These are phyloP conservation scores for Eilema caniola DNA, from an alignment of 2,888 invertebrate genomes.

Conservation along the genomic window DNA sequence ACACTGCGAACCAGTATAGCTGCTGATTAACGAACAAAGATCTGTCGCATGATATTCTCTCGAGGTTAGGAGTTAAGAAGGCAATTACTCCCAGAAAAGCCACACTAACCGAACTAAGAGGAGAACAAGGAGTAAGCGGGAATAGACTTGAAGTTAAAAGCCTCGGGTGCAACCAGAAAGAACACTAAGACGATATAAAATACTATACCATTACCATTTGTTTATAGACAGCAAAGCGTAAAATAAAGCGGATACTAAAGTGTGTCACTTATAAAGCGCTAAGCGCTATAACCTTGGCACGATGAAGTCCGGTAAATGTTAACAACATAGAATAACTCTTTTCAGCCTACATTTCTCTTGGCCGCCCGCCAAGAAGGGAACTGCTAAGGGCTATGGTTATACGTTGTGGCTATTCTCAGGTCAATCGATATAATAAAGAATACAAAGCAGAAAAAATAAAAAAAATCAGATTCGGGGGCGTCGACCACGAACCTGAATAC, in stretches of 20 bases:
- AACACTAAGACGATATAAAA: too few relatives aligned
- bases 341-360: conserved; percentile 67
- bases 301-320: conserved; percentile 50
- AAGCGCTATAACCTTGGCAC: conserved; percentile 39
- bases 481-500: too few relatives aligned
- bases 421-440: conserved; percentile 41
- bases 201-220: not conserved
- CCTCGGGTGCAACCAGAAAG: too few relatives aligned
- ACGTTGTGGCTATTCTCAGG: conserved; percentile 47
- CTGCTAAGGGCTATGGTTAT: conserved; percentile 53
- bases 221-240: not conserved
- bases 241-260: conserved; percentile 9
- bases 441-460: not conserved
- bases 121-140: too few relatives aligned
- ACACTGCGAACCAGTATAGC: not conserved
- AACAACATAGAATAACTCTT: conserved; percentile 57
- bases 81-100: too few relatives aligned
- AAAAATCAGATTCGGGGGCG: too few relatives aligned
- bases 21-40: too few relatives aligned
- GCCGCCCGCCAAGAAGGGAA: conserved; percentile 59
- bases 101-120: too few relatives aligned
- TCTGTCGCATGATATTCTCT: too few relatives aligned
- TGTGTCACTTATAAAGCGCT: conserved; percentile 24
- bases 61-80: too few relatives aligned
- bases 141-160: too few relatives aligned